These are phyloP conservation scores for Ceyx cyanopectus DNA, from an alignment of 2,113 vertebrate species.

Conservation along the genomic window DNA sequence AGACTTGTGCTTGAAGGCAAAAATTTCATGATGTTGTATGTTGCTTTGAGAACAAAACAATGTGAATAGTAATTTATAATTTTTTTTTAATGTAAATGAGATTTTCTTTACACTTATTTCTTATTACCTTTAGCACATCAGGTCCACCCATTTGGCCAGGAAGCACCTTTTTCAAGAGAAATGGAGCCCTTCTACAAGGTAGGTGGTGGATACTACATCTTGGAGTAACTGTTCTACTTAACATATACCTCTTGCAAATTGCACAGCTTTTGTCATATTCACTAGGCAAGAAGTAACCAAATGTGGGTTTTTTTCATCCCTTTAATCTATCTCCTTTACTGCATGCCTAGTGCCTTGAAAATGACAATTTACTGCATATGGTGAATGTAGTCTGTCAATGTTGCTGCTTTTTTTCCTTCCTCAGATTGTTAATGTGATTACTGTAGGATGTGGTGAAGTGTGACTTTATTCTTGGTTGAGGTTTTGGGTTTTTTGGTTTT, in stretches of 20 bases:
- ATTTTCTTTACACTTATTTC: constrained; percentile 49
- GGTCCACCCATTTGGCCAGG: constrained; percentile 96
- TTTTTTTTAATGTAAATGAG: background rate
- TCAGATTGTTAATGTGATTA: constrained; percentile 23
- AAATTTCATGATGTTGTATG: background rate
- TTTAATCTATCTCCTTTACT: constrained; percentile 36
- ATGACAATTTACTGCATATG: background rate
- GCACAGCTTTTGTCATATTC: background rate
- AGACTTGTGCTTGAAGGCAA: background rate
- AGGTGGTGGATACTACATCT: constrained; percentile 57
- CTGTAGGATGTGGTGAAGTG: background rate
- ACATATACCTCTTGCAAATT: background rate
- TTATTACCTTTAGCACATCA: constrained; percentile 82
- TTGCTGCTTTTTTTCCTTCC: constrained; percentile 6
- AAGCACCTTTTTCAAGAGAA: constrained; percentile 97
- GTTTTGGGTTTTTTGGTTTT: background rate
- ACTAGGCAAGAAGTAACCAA: background rate
- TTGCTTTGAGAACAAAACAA: background rate
- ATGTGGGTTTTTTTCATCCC: background rate
- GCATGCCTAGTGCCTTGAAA: constrained; percentile 6
- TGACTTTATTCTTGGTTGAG: background rate
- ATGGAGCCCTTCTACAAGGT: constrained; percentile 97
- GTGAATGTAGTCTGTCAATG: constrained; percentile 29
- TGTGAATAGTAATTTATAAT: background rate
- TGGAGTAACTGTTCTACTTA: background rate